These are phyloP conservation scores for Itoplectis maculator DNA, from an alignment of 2,888 invertebrate species.

Conservation along the genomic window DNA sequence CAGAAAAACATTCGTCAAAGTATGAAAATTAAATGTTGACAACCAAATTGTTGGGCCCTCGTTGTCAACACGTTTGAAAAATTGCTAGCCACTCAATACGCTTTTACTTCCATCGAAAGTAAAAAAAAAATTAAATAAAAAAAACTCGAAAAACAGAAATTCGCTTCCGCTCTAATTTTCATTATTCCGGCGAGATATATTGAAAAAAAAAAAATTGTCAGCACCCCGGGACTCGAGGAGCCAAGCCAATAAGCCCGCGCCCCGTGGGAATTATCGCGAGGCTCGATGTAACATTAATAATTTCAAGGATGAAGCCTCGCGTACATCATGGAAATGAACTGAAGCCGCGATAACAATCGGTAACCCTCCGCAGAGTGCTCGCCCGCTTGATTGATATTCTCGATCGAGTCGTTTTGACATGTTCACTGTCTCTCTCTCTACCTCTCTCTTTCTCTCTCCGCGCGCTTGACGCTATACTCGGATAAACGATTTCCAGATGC, in stretches of 20 bases:
- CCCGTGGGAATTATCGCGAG: conserved; percentile 2
- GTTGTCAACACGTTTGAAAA: too few species aligned
- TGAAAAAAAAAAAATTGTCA: background rate
- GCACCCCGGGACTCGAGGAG: background rate
- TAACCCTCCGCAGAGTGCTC: conserved; percentile 35
- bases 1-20: too few species aligned
- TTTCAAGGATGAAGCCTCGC: conserved; percentile 25
- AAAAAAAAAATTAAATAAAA: too few species aligned
- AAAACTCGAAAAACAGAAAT: too few species aligned
- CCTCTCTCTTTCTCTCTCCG: too few species aligned
- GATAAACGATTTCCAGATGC: conserved; percentile 39
- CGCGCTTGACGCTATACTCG: conserved; percentile 15
- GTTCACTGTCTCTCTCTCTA: conserved; percentile 35
- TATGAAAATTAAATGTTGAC: too few species aligned
- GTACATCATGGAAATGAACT: conserved; percentile 19
- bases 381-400: conserved; percentile 39
- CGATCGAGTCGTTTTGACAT: conserved; percentile 42
- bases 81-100: too few species aligned
- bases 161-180: too few species aligned
- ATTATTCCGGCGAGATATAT: too few species aligned
- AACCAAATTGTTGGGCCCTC: too few species aligned
- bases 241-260: background rate
- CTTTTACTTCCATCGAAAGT: too few species aligned
- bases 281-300: conserved; percentile 21
- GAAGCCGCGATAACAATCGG: conserved; percentile 33